These are phyloP conservation scores for Nycticryphes semicollaris DNA, from an alignment of 2,113 vertebrate species.

Conservation along the genomic window DNA sequence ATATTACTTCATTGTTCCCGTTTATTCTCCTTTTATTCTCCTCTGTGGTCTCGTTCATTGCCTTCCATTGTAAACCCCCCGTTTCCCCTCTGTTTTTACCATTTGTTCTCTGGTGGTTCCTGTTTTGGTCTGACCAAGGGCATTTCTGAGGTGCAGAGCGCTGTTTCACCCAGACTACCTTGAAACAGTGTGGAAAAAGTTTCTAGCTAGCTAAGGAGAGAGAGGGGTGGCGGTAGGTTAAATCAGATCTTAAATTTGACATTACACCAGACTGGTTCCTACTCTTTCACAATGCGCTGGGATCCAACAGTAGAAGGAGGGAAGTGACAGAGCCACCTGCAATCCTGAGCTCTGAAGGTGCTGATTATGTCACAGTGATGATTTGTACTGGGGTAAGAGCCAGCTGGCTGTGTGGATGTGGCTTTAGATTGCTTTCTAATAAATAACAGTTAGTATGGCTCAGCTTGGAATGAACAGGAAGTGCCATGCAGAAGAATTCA, in stretches of 20 bases:
- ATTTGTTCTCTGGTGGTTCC: not conserved
- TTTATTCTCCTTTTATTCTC: not conserved
- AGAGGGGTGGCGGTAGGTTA: not conserved
- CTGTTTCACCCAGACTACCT: not conserved
- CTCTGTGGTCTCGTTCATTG: not conserved
- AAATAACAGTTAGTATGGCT: not conserved
- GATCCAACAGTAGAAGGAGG: not conserved
- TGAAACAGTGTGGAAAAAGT: not conserved
- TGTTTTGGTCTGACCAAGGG: not conserved
- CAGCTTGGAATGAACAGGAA: not conserved
- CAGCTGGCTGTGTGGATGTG: not conserved
- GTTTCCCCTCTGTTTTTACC: not conserved
- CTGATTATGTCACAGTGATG: not conserved
- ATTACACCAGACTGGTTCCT: not conserved
- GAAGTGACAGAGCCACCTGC: not conserved
- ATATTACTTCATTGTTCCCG: not conserved
- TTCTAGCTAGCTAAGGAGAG: not conserved
- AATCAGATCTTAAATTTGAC: not conserved
- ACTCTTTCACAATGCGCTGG: not conserved
- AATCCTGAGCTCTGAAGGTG: not conserved
- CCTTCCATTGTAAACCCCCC: not conserved
- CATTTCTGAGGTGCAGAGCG: not conserved
- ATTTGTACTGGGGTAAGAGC: not conserved
- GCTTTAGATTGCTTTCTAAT: slow-evolving; percentile 1
- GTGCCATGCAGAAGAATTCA: not conserved